phyloP scores from a whole-genome alignment of 2,113 vertebrate species.

The Thryonomys swinderianus region DNA sequence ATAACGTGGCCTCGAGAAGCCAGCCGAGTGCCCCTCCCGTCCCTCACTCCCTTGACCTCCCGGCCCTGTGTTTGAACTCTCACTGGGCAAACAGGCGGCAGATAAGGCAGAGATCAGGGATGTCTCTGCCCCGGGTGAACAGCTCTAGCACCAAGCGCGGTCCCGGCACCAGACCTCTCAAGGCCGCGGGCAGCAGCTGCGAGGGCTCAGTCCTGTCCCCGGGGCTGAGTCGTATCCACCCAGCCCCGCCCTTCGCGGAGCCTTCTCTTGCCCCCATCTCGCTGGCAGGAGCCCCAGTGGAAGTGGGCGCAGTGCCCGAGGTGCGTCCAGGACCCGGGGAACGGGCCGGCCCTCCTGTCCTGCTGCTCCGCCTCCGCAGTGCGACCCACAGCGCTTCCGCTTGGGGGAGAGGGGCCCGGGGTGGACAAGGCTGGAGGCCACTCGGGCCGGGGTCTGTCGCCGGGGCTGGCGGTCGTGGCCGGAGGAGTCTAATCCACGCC shows the following conservation, averaged over 20 bases:
- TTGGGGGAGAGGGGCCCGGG: neutral
- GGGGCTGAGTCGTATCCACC: neutral
- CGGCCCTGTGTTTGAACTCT: conserved; percentile 47
- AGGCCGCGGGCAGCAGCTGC: neutral
- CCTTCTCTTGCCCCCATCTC: fast-evolving
- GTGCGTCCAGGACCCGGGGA: neutral
- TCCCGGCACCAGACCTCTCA: neutral
- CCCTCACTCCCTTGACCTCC: neutral
- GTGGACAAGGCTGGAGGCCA: fast-evolving
- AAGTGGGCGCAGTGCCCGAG: fast-evolving
- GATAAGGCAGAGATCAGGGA: conserved; percentile 66
- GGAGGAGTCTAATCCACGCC: neutral
- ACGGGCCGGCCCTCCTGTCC: fast-evolving
- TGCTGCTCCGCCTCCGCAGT: neutral
- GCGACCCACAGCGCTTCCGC: fast-evolving
- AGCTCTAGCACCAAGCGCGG: neutral
- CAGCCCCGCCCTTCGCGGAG: neutral
- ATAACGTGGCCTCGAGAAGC: neutral
- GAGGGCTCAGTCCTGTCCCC: neutral
- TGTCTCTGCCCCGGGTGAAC: neutral
- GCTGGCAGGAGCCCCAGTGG: neutral
- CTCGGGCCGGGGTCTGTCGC: neutral
- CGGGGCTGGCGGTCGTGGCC: neutral
- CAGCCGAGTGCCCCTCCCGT: neutral
- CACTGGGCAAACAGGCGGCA: conserved; percentile 38